These are phyloP conservation scores for Actinostola sp. DNA, from an alignment of 92 coral and sea anemone species.

Conservation along the genomic window DNA sequence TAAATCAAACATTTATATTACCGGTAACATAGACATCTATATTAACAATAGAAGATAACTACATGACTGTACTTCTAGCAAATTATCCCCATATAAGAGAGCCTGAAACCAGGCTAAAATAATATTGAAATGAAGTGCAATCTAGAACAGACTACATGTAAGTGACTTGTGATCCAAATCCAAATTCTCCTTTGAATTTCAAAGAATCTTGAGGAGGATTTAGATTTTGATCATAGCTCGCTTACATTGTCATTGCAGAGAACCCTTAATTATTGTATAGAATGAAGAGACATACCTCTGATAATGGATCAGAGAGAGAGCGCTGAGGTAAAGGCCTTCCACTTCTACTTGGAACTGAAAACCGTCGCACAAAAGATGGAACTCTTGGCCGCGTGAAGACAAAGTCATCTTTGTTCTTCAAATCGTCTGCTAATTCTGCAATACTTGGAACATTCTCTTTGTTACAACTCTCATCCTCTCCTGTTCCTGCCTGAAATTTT, in stretches of 20 bases:
- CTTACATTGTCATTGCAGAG: no score
- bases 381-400: slow-evolving; percentile 75
- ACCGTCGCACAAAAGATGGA: slow-evolving; percentile 67
- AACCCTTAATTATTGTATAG: no score
- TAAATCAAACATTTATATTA: background rate
- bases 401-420: slow-evolving; percentile 55
- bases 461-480: slow-evolving; percentile 41
- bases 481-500: slow-evolving; percentile 63
- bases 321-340: slow-evolving; percentile 29
- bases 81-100: no score
- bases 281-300: slow-evolving; percentile 39
- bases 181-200: no score
- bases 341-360: slow-evolving; percentile 38
- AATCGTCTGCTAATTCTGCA: slow-evolving; percentile 22
- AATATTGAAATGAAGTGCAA: no score
- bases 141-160: no score
- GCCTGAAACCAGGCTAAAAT: no score
- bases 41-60: no score
- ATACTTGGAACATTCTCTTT: slow-evolving; percentile 65
- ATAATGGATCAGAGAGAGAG: slow-evolving; percentile 72
- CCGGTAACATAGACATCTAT: background rate
- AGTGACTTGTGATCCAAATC: no score
- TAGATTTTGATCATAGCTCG: no score
- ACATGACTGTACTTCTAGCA: no score
- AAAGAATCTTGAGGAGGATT: no score